phyloP scores from a whole-genome alignment of 2,113 vertebrate species.

The Ceuthmochares aereus region DNA sequence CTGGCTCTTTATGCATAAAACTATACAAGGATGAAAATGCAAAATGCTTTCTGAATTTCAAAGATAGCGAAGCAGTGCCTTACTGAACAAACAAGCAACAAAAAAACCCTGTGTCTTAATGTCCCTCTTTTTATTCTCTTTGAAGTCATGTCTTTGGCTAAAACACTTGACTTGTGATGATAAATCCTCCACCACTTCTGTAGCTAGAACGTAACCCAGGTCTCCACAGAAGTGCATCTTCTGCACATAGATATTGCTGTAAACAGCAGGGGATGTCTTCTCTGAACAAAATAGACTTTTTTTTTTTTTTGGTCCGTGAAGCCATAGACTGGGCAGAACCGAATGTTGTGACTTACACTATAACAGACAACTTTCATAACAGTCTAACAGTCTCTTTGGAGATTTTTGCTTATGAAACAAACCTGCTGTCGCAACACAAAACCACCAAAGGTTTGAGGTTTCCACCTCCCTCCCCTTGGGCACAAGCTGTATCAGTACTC shows the following conservation, averaged over 20 bases:
- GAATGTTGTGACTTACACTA: not conserved
- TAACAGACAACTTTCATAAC: not conserved
- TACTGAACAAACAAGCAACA: not conserved
- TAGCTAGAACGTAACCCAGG: not conserved
- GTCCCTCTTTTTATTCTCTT: not conserved
- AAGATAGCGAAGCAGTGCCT: not conserved
- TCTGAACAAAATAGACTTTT: not conserved
- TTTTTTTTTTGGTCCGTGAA: not conserved
- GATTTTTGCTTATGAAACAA: constrained; percentile 2
- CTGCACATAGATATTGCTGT: not conserved
- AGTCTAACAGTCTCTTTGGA: not conserved
- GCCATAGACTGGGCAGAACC: not conserved
- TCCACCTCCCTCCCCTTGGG: not conserved
- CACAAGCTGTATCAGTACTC: not conserved
- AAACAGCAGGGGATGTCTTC: not conserved
- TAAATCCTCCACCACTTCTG: not conserved
- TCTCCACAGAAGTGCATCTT: not conserved
- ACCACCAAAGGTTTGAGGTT: not conserved
- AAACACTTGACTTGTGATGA: not conserved
- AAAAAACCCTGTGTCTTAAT: not conserved
- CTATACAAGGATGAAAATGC: not conserved
- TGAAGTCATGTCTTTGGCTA: not conserved
- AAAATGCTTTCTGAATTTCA: not conserved
- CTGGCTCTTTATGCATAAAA: not conserved
- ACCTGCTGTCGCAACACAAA: not conserved